phyloP scores from a whole-genome alignment of 2,888 invertebrate species.

The Neuroscelio doddi region DNA sequence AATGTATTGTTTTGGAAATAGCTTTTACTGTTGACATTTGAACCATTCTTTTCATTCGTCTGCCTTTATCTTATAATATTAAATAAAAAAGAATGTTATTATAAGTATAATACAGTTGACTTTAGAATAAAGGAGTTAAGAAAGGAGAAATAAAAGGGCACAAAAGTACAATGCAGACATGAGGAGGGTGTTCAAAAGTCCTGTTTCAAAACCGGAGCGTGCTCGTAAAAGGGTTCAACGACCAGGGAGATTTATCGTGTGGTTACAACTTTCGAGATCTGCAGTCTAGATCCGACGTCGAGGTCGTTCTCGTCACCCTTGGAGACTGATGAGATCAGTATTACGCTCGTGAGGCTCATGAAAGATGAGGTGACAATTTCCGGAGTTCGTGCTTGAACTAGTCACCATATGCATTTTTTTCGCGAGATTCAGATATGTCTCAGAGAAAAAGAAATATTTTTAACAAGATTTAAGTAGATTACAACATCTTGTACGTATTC shows the following conservation, averaged over 20 bases:
- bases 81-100: no score
- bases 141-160: neutral
- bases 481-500: no score
- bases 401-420: constrained; percentile 21
- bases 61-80: no score
- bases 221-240: constrained; percentile 52
- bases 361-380: constrained; percentile 49
- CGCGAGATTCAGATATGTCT: constrained; percentile 10
- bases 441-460: constrained; percentile 23
- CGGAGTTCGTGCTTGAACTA: constrained; percentile 35
- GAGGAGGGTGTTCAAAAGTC: constrained; percentile 40
- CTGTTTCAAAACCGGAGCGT: constrained; percentile 31
- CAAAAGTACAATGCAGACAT: constrained; percentile 22
- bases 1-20: no score
- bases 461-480: no score
- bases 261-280: constrained; percentile 41
- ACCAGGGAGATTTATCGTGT: constrained; percentile 56
- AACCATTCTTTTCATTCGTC: no score
- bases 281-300: constrained; percentile 46
- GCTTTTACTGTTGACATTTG: no score
- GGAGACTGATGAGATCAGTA: constrained; percentile 48
- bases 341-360: constrained; percentile 40
- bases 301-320: constrained; percentile 50
- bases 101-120: no score
- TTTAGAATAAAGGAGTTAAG: no score